phyloP scores from a whole-genome alignment of 2,797 vertebrate genomes.

The Hippopotamyrus pictus region DNA sequence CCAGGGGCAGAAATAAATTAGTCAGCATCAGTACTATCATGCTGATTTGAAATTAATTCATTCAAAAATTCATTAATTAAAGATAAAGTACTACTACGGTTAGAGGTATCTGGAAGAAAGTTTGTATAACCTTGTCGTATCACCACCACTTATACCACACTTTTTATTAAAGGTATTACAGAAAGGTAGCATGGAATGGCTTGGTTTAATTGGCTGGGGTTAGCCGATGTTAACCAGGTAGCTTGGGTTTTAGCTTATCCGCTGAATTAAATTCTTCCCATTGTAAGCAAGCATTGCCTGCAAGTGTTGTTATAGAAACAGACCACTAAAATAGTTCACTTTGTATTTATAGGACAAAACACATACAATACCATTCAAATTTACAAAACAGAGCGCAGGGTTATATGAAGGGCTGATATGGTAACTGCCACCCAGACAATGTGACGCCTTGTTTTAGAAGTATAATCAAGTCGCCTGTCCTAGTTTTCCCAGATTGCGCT shows the following conservation, averaged over 20 bases:
- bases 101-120: neutral
- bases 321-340: neutral
- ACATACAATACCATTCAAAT: neutral
- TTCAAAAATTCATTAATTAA: neutral
- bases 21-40: neutral
- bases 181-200: neutral
- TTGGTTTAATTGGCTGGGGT: neutral
- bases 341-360: neutral
- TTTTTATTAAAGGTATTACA: neutral
- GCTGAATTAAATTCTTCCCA: neutral
- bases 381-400: neutral
- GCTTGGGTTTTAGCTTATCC: neutral
- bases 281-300: neutral
- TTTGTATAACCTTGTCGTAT: neutral
- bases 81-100: neutral
- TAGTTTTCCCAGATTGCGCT: neutral
- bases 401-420: neutral
- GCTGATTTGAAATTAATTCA: conserved; percentile 5
- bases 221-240: neutral
- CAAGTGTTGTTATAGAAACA: neutral
- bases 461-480: neutral
- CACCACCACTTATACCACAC: neutral
- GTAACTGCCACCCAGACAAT: neutral
- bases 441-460: neutral
- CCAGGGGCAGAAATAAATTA: neutral